Evolutionary conservation across 2,888 invertebrate genomes (phyloP).

Genomic region (Pristionchus mayeri): DNA sequence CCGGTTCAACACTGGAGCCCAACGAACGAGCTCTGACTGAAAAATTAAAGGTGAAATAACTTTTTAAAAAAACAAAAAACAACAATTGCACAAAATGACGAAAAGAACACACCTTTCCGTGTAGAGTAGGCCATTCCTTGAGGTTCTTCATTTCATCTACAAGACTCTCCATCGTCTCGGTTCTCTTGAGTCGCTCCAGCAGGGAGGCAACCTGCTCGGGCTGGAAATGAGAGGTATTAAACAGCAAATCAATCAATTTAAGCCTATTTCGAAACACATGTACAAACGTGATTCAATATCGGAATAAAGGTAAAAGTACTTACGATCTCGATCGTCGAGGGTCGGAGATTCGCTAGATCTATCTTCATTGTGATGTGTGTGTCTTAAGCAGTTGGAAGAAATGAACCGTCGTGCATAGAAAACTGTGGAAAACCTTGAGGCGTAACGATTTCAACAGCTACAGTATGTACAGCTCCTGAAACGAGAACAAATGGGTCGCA

Average conservation of each 20-base stretch:
- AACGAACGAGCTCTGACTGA: constrained; percentile 68
- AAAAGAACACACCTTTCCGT: constrained; percentile 42
- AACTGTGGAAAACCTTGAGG: constrained; percentile 13
- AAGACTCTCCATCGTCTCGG: background rate
- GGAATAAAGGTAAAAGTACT: background rate
- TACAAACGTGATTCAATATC: background rate
- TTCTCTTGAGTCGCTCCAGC: constrained; percentile 31
- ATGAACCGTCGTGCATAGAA: constrained; percentile 26
- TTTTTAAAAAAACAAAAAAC: background rate
- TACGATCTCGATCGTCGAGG: constrained; percentile 27
- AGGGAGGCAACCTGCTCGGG: constrained; percentile 38
- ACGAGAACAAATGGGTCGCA: background rate
- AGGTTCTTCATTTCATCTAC: constrained; percentile 47
- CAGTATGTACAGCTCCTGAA: constrained; percentile 44
- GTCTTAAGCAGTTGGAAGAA: constrained; percentile 29
- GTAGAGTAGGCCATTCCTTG: constrained; percentile 48
- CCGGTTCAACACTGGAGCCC: constrained; percentile 69
- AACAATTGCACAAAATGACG: constrained; percentile 31
- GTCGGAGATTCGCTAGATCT: constrained; percentile 32
- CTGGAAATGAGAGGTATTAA: background rate
- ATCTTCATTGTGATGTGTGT: constrained; percentile 43
- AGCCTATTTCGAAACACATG: background rate
- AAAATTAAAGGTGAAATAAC: background rate
- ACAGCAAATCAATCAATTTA: background rate
- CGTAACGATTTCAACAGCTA: constrained; percentile 1